Evolutionary conservation across 2,113 vertebrate genomes (phyloP).

Genomic region (Amphiprion ocellaris): DNA sequence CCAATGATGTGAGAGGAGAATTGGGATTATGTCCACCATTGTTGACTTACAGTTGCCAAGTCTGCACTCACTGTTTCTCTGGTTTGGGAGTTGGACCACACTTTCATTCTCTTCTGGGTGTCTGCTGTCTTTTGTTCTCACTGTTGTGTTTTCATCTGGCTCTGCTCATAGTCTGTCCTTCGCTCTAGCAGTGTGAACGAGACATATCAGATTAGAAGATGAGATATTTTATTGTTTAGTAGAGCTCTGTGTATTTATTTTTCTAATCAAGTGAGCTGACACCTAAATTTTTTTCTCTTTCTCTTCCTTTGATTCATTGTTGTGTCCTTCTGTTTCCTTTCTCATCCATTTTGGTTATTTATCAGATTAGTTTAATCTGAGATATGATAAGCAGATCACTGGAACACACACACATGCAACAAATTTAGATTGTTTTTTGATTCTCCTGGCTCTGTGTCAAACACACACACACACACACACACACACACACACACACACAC

Average conservation of each 20-base stretch:
- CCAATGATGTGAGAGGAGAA: neutral
- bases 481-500: neutral
- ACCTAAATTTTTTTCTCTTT: neutral
- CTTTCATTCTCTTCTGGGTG: neutral
- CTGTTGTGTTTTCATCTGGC: slow-evolving; percentile 46
- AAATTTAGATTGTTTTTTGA: slow-evolving; percentile 6
- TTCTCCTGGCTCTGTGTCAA: neutral
- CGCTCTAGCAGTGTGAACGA: neutral
- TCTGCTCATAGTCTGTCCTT: slow-evolving; percentile 35
- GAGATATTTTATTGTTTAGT: slow-evolving; percentile 1
- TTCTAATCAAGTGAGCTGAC: slow-evolving; percentile 13
- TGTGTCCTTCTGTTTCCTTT: neutral
- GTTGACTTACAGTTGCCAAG: slow-evolving; percentile 22
- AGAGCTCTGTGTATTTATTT: neutral
- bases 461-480: neutral
- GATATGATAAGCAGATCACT: slow-evolving; percentile 9
- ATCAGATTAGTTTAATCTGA: slow-evolving; percentile 30
- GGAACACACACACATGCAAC: slow-evolving; percentile 4
- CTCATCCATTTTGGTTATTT: slow-evolving; percentile 27
- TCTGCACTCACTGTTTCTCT: slow-evolving; percentile 12
- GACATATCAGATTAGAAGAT: neutral
- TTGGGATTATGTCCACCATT: slow-evolving; percentile 7
- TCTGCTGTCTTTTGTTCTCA: slow-evolving; percentile 36
- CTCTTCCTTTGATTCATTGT: neutral
- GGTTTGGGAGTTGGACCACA: slow-evolving; percentile 26